Percentiles rank a stretch among this genome's conserved stretches.
Conservation (phyloP, 2,797 vertebrate species). For the Platalea minor region DNA sequence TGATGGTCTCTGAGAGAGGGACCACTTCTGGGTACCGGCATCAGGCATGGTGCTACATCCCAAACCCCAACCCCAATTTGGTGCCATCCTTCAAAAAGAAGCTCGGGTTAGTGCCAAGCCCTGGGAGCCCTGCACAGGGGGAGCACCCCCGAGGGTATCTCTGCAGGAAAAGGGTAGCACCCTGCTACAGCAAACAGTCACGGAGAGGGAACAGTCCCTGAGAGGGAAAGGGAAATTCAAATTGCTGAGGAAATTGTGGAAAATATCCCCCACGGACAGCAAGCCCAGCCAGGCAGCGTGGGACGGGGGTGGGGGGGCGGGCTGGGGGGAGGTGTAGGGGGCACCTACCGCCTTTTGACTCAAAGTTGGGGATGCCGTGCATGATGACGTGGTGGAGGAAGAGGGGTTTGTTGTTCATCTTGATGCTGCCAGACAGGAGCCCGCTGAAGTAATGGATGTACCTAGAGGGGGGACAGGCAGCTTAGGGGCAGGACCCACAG, state of each 20-base stretch:
- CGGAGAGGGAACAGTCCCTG: not conserved
- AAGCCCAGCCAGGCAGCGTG: not conserved
- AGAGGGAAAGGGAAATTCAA: not conserved
- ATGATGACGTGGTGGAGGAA: slow-evolving; percentile 98
- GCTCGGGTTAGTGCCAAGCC: not conserved
- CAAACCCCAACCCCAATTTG: not conserved
- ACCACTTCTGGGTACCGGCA: not conserved
- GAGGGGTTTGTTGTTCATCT: slow-evolving; percentile 98
- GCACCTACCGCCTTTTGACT: slow-evolving; percentile 89
- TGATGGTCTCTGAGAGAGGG: not conserved
- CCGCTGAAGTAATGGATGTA: slow-evolving; percentile 98
- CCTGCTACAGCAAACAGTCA: not conserved
- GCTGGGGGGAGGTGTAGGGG: not conserved
- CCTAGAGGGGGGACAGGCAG: slow-evolving; percentile 66
- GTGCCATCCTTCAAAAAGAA: not conserved
- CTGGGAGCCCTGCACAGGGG: not conserved
- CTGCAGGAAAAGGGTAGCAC: not conserved
- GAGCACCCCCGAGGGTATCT: not conserved
- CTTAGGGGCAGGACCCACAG: not conserved
- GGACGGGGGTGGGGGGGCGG: not conserved
- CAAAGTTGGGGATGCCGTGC: slow-evolving; percentile 97
- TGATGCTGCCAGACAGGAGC: slow-evolving; percentile 92
- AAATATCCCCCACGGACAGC: not conserved
- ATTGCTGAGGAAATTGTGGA: not conserved
- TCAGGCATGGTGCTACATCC: rapidly evolving